A percentile compares a stretch with the other conserved stretches of the same genome.
These are phyloP conservation scores for Strigamia crassipes DNA, from an alignment of 2,888 invertebrate genomes.

Conservation along the genomic window DNA sequence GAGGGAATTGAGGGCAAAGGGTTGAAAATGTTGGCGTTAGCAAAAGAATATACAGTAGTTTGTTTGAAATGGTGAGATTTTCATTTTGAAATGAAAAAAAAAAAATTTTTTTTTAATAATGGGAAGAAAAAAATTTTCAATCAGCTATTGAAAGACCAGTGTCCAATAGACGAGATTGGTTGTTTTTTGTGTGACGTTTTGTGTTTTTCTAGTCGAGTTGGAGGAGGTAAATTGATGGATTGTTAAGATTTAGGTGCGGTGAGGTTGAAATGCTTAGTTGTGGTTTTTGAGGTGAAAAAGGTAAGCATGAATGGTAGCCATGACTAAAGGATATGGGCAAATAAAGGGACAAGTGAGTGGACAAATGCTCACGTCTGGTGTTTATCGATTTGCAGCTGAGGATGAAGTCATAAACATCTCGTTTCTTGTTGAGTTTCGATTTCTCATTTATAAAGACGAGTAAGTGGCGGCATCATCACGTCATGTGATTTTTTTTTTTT, in stretches of 20 bases:
- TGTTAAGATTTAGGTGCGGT: background rate
- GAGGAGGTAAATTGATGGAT: background rate
- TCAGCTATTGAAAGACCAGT: background rate
- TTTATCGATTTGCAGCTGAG: slow-evolving; percentile 3
- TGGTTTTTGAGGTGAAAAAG: slow-evolving; percentile 32
- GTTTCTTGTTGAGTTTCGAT: slow-evolving; percentile 16
- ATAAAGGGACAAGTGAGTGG: slow-evolving; percentile 38
- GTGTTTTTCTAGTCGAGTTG: background rate
- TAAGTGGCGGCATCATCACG: background rate
- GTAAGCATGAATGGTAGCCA: slow-evolving; percentile 10
- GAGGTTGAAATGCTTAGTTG: slow-evolving; percentile 26
- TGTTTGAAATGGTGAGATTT: background rate
- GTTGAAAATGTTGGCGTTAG: slow-evolving; percentile 5
- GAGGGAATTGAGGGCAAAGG: slow-evolving; percentile 17
- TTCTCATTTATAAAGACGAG: background rate
- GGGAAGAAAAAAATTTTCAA: background rate
- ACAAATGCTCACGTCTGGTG: slow-evolving; percentile 8
- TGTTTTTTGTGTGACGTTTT: background rate
- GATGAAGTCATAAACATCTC: background rate
- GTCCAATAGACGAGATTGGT: background rate
- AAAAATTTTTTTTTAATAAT: too few species aligned
- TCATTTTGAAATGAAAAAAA: background rate
- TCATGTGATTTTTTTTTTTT: background rate
- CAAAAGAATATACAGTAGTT: background rate
- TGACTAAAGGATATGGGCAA: slow-evolving; percentile 42